Evolutionary conservation across 2,888 invertebrate species (phyloP), one percentile per base, ranked within the genome.

Genomic region (Dryocosmus kuriphilus): DNA sequence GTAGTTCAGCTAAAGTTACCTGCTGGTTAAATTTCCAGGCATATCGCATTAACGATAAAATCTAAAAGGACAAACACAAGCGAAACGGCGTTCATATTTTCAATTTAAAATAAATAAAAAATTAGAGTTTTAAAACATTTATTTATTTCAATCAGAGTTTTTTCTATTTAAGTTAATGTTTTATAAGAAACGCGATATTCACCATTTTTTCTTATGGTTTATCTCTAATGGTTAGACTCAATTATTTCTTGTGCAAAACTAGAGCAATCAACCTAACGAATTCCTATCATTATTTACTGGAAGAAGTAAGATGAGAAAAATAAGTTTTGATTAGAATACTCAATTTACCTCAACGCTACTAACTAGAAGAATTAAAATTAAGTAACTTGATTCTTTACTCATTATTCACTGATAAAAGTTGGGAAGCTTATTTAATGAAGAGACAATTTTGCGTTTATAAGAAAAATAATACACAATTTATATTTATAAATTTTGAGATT

Each of bases 261-360:
- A 62, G 32, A 41, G 22, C 22, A 55, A 60, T 51, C 27, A 41
- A 32, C 7, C 35, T 51, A 63, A 76, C 9, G 24, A 67, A 67
- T 55, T 27, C 16, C 14, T 67, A 38, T 22, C 35, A 63, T 11
- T 46, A 6, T 75, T 22, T 32, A 30, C 16, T 27, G n/a, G 51
- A 63, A 27, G n/a, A 14, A 35, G 24, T 38, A 16, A 63, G 35
- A n/a, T 41, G 61, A 57, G 57, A 55, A 65, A 57, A 65, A 41
- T 22, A 55, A 16, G 24, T 38, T 74, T 55, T 11, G 24, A 24
- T 32, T 74, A 73, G 51, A n/a, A 30, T 51, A 30, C 9, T 1
- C 71, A 41, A n/a, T 71, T 71, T 24, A 51, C n/a, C 51, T 51
- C n/a, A 51, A n/a, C 6, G 51, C 51, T 27, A 24, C 71, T 71